Evolutionary conservation across 1,140 invertebrate genomes (phyloP), one percentile per base, ranked within the genome.

Genomic region (Orius insidiosus): DNA sequence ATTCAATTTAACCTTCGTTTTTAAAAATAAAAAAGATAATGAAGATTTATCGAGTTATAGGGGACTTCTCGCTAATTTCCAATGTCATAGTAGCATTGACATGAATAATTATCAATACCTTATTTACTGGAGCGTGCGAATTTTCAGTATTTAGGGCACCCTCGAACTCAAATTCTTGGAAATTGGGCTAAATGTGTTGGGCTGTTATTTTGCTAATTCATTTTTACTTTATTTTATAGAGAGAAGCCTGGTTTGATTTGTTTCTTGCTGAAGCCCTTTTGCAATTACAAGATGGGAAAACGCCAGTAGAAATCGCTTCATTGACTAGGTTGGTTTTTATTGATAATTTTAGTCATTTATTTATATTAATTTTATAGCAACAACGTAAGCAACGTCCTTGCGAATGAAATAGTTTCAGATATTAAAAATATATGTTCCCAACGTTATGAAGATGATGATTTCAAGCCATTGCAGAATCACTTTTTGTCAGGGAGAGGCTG

Each of bases 211-310:
- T 24, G 24, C 7, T 4, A 7, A 4, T 24, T 7, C 24, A 24
- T 24, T 24, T 24, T 24, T 24, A 24, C 7, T 24, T 24, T 7
- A 24, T 50, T 51, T 70, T 69, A 42, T 61, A 78, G 75, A 75
- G 74, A 68, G 72, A 68, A 34, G 67, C 65, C 33, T 76, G 72
- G 72, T 59, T 76, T 49, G 74, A 78, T 59, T 57, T 74, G 53
- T 75, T 76, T 59, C 59, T 78, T 37, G 70, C 71, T 14, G 74
- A 76, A 59, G 68, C 75, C 48, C 60, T 78, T 11, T 62, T 68
- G 13, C 65, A 70, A 46, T 56, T 74, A 39, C 69, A 73, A 54
- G 68, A 75, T 50, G 72, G 71, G 24, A 63, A 63, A 46, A 64
- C 70, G 55, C 58, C 68, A 13, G 69, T 70, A 54, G 68, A 74